Percentiles rank a stretch among this genome's conserved stretches.
Evolutionary conservation across 2,797 vertebrate species (phyloP).

Genomic region (Microchirus variegatus): DNA sequence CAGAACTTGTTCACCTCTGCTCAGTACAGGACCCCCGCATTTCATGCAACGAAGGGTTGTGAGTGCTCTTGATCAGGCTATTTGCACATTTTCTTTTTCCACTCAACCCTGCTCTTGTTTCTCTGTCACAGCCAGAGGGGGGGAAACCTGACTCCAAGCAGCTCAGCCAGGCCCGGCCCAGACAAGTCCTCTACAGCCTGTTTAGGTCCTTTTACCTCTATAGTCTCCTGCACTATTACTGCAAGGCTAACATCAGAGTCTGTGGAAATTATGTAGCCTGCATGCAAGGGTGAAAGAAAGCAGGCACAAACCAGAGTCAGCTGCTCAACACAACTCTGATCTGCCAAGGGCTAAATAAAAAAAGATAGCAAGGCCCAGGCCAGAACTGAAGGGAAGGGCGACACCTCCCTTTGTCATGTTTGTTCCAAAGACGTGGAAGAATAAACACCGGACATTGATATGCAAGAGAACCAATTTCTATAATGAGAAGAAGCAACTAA

Average conservation of each 20-base stretch:
- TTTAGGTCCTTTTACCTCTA: conserved; percentile 25
- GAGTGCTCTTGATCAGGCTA: conserved; percentile 40
- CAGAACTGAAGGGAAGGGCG: conserved; percentile 18
- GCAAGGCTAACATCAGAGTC: conserved; percentile 11
- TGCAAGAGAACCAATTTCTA: not conserved
- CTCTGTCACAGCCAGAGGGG: conserved; percentile 60
- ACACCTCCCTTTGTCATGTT: conserved; percentile 10
- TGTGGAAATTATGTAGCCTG: conserved; percentile 6
- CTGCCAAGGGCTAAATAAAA: conserved; percentile 25
- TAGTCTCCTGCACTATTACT: conserved; percentile 14
- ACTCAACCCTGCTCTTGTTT: conserved; percentile 61
- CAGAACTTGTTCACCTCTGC: conserved; percentile 33
- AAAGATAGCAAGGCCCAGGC: conserved; percentile 1
- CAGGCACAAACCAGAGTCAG: conserved; percentile 22
- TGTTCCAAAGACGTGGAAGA: not conserved
- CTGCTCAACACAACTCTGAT: conserved; percentile 14
- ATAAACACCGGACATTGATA: not conserved
- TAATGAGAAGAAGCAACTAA: conserved; percentile 15
- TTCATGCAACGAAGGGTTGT: conserved; percentile 42
- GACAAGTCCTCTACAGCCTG: conserved; percentile 45
- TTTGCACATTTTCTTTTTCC: conserved; percentile 43
- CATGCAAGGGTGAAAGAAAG: conserved; percentile 13
- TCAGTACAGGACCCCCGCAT: conserved; percentile 36
- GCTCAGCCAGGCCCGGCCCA: conserved; percentile 39
- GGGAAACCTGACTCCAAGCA: conserved; percentile 71